phyloP scores from a whole-genome alignment of 2,797 vertebrate species.

The Hipposideros larvatus region DNA sequence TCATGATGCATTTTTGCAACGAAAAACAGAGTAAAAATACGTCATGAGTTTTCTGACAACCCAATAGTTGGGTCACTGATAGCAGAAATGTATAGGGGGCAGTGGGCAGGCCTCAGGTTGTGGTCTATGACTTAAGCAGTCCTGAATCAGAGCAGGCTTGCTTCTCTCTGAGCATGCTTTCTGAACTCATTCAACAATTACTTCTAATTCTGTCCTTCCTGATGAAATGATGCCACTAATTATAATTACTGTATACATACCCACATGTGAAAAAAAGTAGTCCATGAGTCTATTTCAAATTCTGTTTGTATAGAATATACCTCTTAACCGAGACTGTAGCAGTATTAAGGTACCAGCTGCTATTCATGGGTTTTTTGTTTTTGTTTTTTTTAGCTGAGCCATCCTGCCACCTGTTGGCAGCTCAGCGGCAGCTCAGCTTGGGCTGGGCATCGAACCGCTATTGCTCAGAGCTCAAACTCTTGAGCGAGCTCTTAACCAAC shows the following conservation, averaged over 20 bases:
- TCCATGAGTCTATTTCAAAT: neutral
- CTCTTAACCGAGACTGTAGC: neutral
- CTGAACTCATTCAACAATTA: neutral
- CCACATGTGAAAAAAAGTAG: neutral
- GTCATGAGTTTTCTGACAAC: no score
- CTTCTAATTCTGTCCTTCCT: neutral
- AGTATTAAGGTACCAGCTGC: neutral
- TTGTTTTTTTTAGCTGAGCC: no score
- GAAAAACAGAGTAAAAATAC: no score
- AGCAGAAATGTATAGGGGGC: neutral
- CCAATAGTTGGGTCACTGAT: neutral
- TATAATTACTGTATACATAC: neutral
- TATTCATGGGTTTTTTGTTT: neutral
- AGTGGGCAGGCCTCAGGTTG: neutral
- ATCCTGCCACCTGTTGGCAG: no score
- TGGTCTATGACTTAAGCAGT: neutral
- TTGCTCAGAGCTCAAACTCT: no score
- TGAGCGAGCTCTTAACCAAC: no score
- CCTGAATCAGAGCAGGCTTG: neutral
- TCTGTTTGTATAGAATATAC: neutral
- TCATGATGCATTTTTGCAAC: no score
- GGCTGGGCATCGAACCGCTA: no score
- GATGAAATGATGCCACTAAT: neutral
- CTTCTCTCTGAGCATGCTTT: neutral
- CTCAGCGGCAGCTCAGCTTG: no score